Percentiles rank a stretch among this genome's conserved stretches.
Conservation (phyloP, 2,797 vertebrate genomes). For the Pempheris klunzingeri region DNA sequence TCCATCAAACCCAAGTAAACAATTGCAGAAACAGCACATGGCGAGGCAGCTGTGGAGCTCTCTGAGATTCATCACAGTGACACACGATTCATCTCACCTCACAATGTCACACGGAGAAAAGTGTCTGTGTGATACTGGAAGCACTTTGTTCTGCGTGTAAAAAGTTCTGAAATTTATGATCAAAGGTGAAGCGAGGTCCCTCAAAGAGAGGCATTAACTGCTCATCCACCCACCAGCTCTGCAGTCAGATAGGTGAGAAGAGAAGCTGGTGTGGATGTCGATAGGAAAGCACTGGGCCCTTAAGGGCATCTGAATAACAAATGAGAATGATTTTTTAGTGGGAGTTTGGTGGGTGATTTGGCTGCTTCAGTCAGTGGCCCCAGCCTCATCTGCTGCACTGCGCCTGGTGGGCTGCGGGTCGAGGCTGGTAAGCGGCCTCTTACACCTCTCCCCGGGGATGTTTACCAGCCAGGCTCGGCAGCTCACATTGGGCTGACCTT, state of each 20-base stretch:
- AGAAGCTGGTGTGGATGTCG: conserved; percentile 25
- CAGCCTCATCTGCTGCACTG: conserved; percentile 39
- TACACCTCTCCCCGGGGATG: conserved; percentile 50
- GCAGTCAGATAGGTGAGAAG: conserved; percentile 39
- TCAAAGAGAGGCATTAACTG: conserved; percentile 44
- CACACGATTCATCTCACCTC: conserved; percentile 23
- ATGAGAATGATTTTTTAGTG: conserved; percentile 55
- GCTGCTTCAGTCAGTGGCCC: conserved; percentile 29
- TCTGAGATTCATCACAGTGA: conserved; percentile 22
- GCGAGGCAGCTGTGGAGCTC: conserved; percentile 31
- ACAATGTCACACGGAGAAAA: conserved; percentile 26
- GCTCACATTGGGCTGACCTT: conserved; percentile 77
- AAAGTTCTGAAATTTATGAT: conserved; percentile 35
- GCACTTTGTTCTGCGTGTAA: conserved; percentile 23
- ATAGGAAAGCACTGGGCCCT: conserved; percentile 37
- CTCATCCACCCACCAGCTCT: conserved; percentile 57
- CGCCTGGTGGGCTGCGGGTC: conserved; percentile 59
- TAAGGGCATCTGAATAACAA: conserved; percentile 64
- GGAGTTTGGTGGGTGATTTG: conserved; percentile 52
- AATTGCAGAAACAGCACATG: conserved; percentile 34
- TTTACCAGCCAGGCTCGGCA: conserved; percentile 55
- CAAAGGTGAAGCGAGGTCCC: conserved; percentile 44
- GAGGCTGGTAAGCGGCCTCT: conserved; percentile 56
- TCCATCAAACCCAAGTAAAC: conserved; percentile 54
- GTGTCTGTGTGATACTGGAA: conserved; percentile 4